A percentile compares a stretch with the other conserved stretches of the same genome.
Conservation (phyloP, 2,888 invertebrate species). For the Dorcus parallelipipedus region DNA sequence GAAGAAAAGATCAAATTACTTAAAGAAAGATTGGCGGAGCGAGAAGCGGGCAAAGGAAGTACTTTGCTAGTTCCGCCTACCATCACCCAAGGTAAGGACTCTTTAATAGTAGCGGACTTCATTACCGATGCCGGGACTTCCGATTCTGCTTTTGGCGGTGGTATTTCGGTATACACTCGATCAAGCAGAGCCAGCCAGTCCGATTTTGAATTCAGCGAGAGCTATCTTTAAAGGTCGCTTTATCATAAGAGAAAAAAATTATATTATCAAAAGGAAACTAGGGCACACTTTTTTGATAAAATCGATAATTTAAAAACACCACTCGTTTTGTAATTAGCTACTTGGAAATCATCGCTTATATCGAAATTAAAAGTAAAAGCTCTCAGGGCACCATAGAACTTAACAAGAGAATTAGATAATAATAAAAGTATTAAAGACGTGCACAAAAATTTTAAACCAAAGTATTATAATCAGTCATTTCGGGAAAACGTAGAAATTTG, state of each 20-base stretch:
- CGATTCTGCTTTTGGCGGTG: conserved; percentile 68
- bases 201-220: conserved; percentile 85
- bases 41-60: conserved; percentile 60
- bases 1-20: conserved; percentile 83
- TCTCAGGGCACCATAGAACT: too few relatives aligned
- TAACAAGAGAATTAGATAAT: too few relatives aligned
- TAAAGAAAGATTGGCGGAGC: conserved; percentile 76
- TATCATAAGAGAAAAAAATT: too few relatives aligned
- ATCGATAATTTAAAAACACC: too few relatives aligned
- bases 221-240: conserved; percentile 63
- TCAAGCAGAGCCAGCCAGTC: conserved; percentile 82
- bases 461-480: background rate
- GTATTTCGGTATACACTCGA: conserved; percentile 70
- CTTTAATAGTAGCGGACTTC: conserved; percentile 70
- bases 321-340: too few relatives aligned
- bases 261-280: too few relatives aligned
- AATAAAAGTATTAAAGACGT: too few relatives aligned
- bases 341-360: too few relatives aligned
- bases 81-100: conserved; percentile 71
- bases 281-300: too few relatives aligned
- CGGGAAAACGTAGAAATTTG: background rate
- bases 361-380: too few relatives aligned
- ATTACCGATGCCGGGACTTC: conserved; percentile 75
- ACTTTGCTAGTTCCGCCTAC: conserved; percentile 35
- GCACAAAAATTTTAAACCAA: background rate